phyloP scores from a whole-genome alignment of 1,140 invertebrate species.

The Lycorma delicatula region DNA sequence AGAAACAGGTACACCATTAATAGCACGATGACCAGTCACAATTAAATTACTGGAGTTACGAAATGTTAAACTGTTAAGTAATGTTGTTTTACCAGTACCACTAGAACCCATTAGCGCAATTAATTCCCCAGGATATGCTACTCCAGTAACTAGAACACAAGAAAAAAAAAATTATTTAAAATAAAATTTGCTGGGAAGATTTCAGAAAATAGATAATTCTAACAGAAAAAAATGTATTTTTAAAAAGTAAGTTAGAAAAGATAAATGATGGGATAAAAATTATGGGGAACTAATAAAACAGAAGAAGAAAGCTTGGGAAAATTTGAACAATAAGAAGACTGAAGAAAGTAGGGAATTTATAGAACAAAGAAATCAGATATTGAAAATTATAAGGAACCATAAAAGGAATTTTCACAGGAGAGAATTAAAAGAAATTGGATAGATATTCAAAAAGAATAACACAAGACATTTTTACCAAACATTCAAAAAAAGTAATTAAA shows the following conservation, averaged over 20 bases:
- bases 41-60: slow-evolving; percentile 56
- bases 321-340: neutral
- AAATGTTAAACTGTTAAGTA: slow-evolving; percentile 84
- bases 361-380: too few relatives aligned
- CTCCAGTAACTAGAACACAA: slow-evolving; percentile 63
- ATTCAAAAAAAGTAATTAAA: too few relatives aligned
- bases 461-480: too few relatives aligned
- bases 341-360: too few relatives aligned
- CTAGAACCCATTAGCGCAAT: slow-evolving; percentile 90
- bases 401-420: too few relatives aligned
- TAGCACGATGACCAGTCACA: slow-evolving; percentile 56
- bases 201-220: neutral
- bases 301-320: neutral
- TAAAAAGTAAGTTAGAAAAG: slow-evolving; percentile 25
- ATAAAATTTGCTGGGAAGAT: neutral
- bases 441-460: too few relatives aligned
- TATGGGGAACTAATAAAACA: neutral
- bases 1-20: slow-evolving; percentile 59
- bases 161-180: neutral
- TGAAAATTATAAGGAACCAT: too few relatives aligned
- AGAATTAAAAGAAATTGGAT: too few relatives aligned
- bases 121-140: slow-evolving; percentile 80
- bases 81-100: slow-evolving; percentile 92
- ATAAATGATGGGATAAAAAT: slow-evolving; percentile 8
- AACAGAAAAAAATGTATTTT: slow-evolving; percentile 27